Percentiles rank a stretch among this genome's conserved stretches.
Conservation (phyloP, 2,888 invertebrate species). For the Calliphora vomitoria region DNA sequence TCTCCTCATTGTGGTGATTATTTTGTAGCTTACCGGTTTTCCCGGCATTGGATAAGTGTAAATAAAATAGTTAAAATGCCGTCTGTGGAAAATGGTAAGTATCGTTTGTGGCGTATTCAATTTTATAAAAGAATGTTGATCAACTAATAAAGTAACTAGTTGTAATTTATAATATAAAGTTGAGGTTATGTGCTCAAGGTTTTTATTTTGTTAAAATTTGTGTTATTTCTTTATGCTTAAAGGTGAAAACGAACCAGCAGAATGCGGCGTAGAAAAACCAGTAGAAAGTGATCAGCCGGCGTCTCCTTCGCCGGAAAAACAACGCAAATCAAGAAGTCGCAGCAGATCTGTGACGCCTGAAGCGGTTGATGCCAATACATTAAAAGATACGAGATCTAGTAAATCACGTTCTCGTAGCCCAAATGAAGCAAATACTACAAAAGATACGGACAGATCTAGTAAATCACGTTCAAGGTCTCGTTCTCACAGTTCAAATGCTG, state of each 20-base stretch:
- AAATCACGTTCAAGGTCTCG: constrained; percentile 75
- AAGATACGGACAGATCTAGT: constrained; percentile 43
- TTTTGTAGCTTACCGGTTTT: background rate
- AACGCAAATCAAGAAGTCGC: constrained; percentile 44
- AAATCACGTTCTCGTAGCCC: constrained; percentile 72
- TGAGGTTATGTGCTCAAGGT: constrained; percentile 57
- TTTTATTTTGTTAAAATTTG: background rate
- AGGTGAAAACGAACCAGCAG: constrained; percentile 38
- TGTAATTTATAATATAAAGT: background rate
- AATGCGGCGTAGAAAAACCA: background rate
- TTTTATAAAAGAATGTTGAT: background rate
- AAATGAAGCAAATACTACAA: constrained; percentile 31
- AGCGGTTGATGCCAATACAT: constrained; percentile 31
- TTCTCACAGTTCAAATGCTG: constrained; percentile 54
- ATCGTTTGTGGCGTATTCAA: background rate
- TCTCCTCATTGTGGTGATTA: too few relatives aligned
- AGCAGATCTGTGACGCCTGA: constrained; percentile 42
- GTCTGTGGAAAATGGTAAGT: constrained; percentile 65
- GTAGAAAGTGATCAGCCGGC: constrained; percentile 22
- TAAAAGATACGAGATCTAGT: constrained; percentile 42
- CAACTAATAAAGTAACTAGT: too few relatives aligned
- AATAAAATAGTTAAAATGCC: constrained; percentile 35
- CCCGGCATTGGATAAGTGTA: background rate
- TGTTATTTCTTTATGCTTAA: constrained; percentile 11
- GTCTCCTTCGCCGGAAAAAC: background rate